Conservation (phyloP, 2,797 vertebrate species). For the Eulemur rubriventer region DNA sequence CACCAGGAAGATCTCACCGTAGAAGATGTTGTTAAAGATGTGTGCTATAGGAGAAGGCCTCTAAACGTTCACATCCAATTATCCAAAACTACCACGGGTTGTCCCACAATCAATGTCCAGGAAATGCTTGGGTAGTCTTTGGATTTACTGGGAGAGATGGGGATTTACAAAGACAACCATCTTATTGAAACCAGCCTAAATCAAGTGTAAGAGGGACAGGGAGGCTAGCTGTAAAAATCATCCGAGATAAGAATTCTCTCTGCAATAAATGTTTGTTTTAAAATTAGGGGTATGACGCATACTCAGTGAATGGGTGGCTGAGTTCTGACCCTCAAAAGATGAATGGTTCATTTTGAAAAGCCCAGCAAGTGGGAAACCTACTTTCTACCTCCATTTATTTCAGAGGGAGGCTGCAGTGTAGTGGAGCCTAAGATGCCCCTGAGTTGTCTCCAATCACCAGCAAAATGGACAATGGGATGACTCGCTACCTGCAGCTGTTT, state of each 20-base stretch:
- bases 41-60: background rate
- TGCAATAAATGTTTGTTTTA: slow-evolving; percentile 68
- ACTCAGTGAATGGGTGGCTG: slow-evolving; percentile 48
- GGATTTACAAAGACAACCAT: slow-evolving; percentile 15
- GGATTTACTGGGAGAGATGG: slow-evolving; percentile 7
- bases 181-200: slow-evolving; percentile 58
- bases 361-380: slow-evolving; percentile 52
- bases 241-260: slow-evolving; percentile 42
- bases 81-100: background rate
- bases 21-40: background rate
- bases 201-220: background rate
- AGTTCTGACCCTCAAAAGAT: slow-evolving; percentile 58
- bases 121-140: background rate
- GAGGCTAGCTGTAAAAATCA: slow-evolving; percentile 17
- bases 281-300: slow-evolving; percentile 65
- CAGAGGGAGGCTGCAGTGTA: background rate
- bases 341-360: slow-evolving; percentile 72
- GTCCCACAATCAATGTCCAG: background rate
- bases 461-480: slow-evolving; percentile 76
- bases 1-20: background rate
- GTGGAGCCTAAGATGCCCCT: slow-evolving; percentile 29
- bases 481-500: slow-evolving; percentile 82
- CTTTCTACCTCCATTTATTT: slow-evolving; percentile 47
- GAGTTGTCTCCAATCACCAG: slow-evolving; percentile 66
- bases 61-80: background rate